A percentile compares a stretch with the other conserved stretches of the same genome.
These are phyloP conservation scores for Drosophila ananassae DNA, from an alignment of 1,140 invertebrate genomes.

Conservation along the genomic window DNA sequence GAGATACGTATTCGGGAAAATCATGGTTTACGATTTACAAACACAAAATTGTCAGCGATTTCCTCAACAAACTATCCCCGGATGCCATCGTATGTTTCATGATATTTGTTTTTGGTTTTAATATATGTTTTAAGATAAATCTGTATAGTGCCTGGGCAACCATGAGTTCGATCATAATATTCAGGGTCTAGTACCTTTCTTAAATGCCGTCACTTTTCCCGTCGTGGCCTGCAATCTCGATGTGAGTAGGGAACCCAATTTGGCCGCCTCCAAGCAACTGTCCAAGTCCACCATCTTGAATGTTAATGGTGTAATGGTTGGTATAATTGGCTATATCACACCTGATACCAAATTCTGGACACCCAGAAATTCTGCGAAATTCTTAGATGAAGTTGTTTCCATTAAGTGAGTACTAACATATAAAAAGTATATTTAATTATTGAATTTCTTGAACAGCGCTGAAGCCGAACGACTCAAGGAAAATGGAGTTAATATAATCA, in stretches of 20 bases:
- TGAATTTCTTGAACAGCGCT: constrained; percentile 47
- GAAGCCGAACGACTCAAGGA: neutral
- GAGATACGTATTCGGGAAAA: constrained; percentile 95
- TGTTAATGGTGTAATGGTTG: constrained; percentile 88
- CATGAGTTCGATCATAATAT: constrained; percentile 96
- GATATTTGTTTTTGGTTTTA: neutral
- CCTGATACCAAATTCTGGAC: constrained; percentile 90
- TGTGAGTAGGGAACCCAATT: constrained; percentile 86
- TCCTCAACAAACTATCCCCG: constrained; percentile 90
- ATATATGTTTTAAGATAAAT: neutral
- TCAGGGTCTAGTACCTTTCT: constrained; percentile 90
- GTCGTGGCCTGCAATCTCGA: constrained; percentile 92
- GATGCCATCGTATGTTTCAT: constrained; percentile 91
- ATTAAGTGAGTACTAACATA: constrained; percentile 84
- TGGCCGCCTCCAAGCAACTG: constrained; percentile 84
- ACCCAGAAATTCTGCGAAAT: constrained; percentile 87
- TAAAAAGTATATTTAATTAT: neutral
- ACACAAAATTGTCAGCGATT: constrained; percentile 89
- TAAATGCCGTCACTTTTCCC: constrained; percentile 89
- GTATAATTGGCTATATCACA: constrained; percentile 95
- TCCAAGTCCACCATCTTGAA: constrained; percentile 88
- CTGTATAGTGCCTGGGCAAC: constrained; percentile 93
- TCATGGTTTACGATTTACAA: constrained; percentile 92
- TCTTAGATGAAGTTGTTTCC: constrained; percentile 89
- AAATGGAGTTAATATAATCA: neutral